Evolutionary conservation across 1,140 invertebrate species (phyloP).

Genomic region (Achroia grisella): DNA sequence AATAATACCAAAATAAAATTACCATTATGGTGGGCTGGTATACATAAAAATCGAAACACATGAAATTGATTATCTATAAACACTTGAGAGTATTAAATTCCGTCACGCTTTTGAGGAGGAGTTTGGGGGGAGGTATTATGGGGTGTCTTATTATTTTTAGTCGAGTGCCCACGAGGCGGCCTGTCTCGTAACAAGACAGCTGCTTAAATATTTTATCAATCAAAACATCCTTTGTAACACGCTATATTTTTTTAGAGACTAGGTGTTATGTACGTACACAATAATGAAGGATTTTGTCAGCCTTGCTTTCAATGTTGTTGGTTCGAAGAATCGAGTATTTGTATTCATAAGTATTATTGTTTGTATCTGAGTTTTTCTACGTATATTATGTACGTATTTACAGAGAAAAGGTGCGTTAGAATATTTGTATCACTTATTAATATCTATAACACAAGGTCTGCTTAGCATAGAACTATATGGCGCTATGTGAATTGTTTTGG

Average conservation of each 20-base stretch:
- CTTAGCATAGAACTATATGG: too few species aligned
- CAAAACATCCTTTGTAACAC: too few species aligned
- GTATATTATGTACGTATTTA: too few species aligned
- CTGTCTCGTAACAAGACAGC: background rate
- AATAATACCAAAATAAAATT: background rate
- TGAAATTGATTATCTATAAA: slow-evolving; percentile 18
- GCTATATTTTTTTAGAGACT: background rate
- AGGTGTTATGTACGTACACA: background rate
- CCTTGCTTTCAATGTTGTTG: too few species aligned
- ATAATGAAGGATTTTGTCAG: too few species aligned
- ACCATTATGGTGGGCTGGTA: background rate
- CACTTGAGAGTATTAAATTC: slow-evolving; percentile 21
- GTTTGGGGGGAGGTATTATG: slow-evolving; percentile 14
- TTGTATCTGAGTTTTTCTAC: too few species aligned
- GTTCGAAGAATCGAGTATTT: too few species aligned
- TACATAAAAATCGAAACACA: slow-evolving; percentile 9
- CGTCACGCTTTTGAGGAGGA: slow-evolving; percentile 9
- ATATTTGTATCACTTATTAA: too few species aligned
- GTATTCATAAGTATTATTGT: too few species aligned
- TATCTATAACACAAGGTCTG: too few species aligned
- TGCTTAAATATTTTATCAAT: slow-evolving; percentile 19
- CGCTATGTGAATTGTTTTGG: too few species aligned
- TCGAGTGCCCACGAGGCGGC: slow-evolving; percentile 1
- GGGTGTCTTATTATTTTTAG: slow-evolving; percentile 36
- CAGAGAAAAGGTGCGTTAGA: too few species aligned